Conservation (phyloP, 2,888 invertebrate genomes). For the Amitus sp. region DNA sequence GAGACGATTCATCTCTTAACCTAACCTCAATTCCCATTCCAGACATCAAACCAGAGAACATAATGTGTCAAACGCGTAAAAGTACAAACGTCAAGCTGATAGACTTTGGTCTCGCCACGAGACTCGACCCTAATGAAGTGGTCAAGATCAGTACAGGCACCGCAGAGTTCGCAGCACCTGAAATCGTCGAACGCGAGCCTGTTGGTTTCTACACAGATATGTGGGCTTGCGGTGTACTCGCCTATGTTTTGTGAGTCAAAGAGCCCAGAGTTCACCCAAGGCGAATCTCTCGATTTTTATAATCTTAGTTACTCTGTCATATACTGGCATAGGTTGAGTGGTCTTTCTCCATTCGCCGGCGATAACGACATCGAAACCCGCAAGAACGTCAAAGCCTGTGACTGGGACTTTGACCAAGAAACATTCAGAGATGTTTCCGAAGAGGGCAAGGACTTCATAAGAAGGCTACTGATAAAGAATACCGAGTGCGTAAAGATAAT, state of each 20-base stretch:
- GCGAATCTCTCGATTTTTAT: slow-evolving; percentile 23
- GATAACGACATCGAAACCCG: slow-evolving; percentile 98
- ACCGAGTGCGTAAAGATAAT: slow-evolving; percentile 78
- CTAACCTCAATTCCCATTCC: no score
- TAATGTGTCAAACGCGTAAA: slow-evolving; percentile 97
- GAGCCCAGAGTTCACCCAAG: no score
- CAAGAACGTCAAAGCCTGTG: slow-evolving; percentile 97
- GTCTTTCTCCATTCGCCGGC: slow-evolving; percentile 98
- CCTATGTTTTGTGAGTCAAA: slow-evolving; percentile 91
- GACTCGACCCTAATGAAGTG: slow-evolving; percentile 96
- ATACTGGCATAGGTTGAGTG: slow-evolving; percentile 78
- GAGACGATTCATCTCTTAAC: no score
- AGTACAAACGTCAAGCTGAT: slow-evolving; percentile 98
- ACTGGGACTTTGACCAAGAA: slow-evolving; percentile 99
- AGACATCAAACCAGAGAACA: slow-evolving; percentile 97
- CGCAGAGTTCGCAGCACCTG: slow-evolving; percentile 99
- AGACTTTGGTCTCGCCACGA: slow-evolving; percentile 99
- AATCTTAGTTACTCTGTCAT: slow-evolving; percentile 25
- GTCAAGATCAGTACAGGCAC: slow-evolving; percentile 99
- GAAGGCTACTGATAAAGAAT: slow-evolving; percentile 87
- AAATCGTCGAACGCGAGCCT: slow-evolving; percentile 97
- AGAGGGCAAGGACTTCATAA: slow-evolving; percentile 98
- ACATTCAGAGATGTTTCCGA: slow-evolving; percentile 94
- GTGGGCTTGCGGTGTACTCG: slow-evolving; percentile 99
- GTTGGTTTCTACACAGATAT: slow-evolving; percentile 99